Evolutionary conservation across 2,797 vertebrate genomes (phyloP).

Genomic region (Chaunax sp.): DNA sequence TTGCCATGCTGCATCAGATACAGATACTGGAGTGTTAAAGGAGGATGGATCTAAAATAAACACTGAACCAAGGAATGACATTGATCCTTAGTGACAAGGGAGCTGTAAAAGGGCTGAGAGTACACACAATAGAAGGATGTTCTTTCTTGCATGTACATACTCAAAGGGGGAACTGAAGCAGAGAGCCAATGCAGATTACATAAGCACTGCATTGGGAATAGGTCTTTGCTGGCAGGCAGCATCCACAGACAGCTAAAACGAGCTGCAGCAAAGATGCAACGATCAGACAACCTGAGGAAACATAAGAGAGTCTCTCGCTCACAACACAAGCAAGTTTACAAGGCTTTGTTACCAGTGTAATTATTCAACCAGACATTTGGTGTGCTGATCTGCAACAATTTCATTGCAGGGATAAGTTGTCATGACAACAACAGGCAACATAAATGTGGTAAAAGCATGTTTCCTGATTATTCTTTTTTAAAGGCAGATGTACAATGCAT

Average conservation of each 20-base stretch:
- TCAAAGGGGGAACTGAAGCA: constrained; percentile 69
- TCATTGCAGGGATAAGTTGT: constrained; percentile 54
- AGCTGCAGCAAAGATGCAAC: constrained; percentile 17
- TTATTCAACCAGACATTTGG: constrained; percentile 10
- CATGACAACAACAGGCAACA: constrained; percentile 74
- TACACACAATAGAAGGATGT: constrained; percentile 64
- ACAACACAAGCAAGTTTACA: background rate
- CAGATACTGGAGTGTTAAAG: constrained; percentile 30
- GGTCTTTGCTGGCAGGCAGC: constrained; percentile 50
- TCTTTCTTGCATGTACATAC: constrained; percentile 63
- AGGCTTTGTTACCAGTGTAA: background rate
- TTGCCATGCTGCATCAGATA: constrained; percentile 19
- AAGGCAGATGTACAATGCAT: background rate
- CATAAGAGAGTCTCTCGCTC: background rate
- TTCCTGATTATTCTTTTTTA: constrained; percentile 5
- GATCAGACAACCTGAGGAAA: constrained; percentile 9
- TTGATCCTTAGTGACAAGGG: constrained; percentile 68
- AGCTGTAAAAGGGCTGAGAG: constrained; percentile 64
- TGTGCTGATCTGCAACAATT: constrained; percentile 6
- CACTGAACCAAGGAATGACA: constrained; percentile 50
- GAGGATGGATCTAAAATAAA: constrained; percentile 13
- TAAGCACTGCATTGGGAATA: constrained; percentile 68
- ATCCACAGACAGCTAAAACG: constrained; percentile 32
- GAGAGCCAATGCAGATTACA: constrained; percentile 70
- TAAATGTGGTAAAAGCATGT: constrained; percentile 34